Base-by-base conservation (phyloP, 64 coral and sea anemone species). In the Porites australiensis region DNA sequence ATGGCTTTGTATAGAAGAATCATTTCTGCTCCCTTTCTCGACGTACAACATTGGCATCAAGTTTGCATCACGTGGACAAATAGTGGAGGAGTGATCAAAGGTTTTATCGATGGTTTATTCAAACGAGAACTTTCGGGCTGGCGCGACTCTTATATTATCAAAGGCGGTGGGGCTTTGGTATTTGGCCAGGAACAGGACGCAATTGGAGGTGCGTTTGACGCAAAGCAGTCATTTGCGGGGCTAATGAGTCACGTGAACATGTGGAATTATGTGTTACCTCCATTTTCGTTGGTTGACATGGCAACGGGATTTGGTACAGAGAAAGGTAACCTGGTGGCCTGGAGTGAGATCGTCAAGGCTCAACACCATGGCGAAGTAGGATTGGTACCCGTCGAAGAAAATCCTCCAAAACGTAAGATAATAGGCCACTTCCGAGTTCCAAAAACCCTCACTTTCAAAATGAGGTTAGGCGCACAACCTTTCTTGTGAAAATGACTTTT, bases 101-200 rank as follows among this genome's bases (percentile, higher is more conserved):
- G 20, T 78, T 20, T 54, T 58, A 23, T 78, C 50, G 75, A 78
- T 23, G 75, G 75, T 3, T 23, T 46, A 21, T 3, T 78, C 3
- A 78, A 55, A 54, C 11, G 19, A 55, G 20, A 10, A 12, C 6
- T 22, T 10, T 27, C 75, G 2, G 75, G 19, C 3, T 78, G 15
- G 12, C 8, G 23, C 4, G 49, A 6, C 7, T 19, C 18, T 1
- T 50, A 6, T 2, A 19, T 55, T 9, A 78, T 57, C 50, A 70
- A 23, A 51, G 65, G 83, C 8, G 83, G 83, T 2, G 83, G 83
- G 18, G 21, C 52, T 3, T 48, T 86, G 45, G 50, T 86, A 9
- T n/a, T 86, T 15, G 83, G 83, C 6, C 83, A 86, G 22, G 64
- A 86, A 3, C 83, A 86, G 19, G 83, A 86, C 19, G 23, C 12